Evolutionary conservation across 2,797 vertebrate genomes (phyloP).

Genomic region (Denticeps clupeoides): DNA sequence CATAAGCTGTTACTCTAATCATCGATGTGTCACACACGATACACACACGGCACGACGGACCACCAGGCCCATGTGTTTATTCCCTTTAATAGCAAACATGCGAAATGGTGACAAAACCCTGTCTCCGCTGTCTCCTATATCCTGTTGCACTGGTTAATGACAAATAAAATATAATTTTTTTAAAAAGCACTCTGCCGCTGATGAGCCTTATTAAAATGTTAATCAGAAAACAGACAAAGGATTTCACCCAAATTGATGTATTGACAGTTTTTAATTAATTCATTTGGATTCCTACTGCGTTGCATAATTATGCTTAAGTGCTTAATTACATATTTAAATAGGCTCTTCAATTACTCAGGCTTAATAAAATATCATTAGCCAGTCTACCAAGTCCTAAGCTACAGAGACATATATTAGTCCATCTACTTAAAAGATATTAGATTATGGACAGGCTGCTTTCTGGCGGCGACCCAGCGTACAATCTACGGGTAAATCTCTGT

Average conservation of each 20-base stretch:
- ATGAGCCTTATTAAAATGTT: constrained; percentile 65
- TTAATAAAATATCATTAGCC: constrained; percentile 83
- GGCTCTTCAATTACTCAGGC: constrained; percentile 87
- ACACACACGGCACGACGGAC: too few relatives aligned
- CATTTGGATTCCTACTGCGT: constrained; percentile 76
- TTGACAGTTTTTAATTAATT: constrained; percentile 83
- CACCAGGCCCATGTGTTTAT: too few relatives aligned
- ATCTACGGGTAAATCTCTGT: constrained; percentile 66
- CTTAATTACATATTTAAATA: constrained; percentile 96
- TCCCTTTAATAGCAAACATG: background rate
- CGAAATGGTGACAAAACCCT: constrained; percentile 4
- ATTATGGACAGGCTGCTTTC: constrained; percentile 50
- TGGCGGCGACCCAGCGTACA: constrained; percentile 53
- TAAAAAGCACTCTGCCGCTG: constrained; percentile 13
- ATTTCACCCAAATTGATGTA: constrained; percentile 81
- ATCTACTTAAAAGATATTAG: constrained; percentile 64
- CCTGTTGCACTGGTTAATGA: constrained; percentile 34
- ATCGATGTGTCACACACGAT: too few relatives aligned
- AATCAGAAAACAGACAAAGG: constrained; percentile 72
- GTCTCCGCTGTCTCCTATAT: background rate
- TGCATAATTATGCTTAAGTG: constrained; percentile 85
- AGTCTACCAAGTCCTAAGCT: constrained; percentile 77
- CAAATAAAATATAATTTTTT: constrained; percentile 44
- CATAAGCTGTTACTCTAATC: too few relatives aligned
- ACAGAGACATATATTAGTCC: constrained; percentile 58